Evolutionary conservation across 2,113 vertebrate species (phyloP), one percentile per base, ranked within the genome.

Genomic region (Boleophthalmus pectinirostris): DNA sequence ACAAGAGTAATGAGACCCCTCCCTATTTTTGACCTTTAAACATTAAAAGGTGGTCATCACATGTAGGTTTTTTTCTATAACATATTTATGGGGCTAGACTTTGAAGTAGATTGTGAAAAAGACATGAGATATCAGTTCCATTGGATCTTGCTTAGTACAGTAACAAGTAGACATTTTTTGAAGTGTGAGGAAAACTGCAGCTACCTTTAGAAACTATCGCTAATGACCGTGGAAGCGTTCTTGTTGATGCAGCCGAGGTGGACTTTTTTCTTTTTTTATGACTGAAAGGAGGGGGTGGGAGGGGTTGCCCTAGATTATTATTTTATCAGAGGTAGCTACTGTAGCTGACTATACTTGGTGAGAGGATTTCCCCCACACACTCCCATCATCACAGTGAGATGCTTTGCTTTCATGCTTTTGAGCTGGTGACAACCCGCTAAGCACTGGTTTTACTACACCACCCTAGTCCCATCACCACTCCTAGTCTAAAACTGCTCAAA

Each of bases 261-360:
- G 43, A 46, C 43, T 23, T 24, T 47, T 23, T 47, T 16, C 13
- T 24, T 13, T 64, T 60, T 63, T 63, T 35, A 15, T 29, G 16
- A 66, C 38, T 69, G 66, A 60, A 33, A 51, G 57, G 51, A 54
- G 69, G 71, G 66, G 15, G 15, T 57, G 84, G 86, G 85, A 82
- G 85, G 79, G 70, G 82, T 82, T 92, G 92, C 75, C 91, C 92
- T 90, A 92, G 90, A 93, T 94, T 89, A 93, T 93, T 92, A 91
- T 92, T 91, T 92, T 84, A 93, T 94, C 85, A 85, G 67, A 60
- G 83, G 78, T 77, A 58, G 78, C 77, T 83, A 65, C 80, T 78
- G 80, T 86, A 84, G 82, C 82, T 64, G 79, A 85, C 77, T 88
- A 72, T 67, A 69, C 70, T 84, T 84, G 91, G 81, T 77, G 54